Conservation (phyloP, 2,113 vertebrate genomes). For the Dolichotis patagonum region DNA sequence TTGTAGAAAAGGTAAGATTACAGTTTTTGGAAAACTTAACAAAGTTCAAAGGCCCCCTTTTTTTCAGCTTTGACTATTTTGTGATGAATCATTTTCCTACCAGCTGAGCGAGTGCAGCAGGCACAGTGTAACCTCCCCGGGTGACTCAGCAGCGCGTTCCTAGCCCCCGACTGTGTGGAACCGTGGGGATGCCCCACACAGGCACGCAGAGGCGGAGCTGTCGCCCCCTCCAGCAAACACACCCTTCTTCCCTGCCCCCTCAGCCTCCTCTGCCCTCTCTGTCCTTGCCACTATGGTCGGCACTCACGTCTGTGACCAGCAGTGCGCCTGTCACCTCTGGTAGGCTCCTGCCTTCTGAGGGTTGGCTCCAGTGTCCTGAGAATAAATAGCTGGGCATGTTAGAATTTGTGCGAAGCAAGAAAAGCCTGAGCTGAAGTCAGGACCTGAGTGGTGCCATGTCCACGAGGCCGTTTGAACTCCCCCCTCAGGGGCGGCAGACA, state of each 20-base stretch:
- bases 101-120: background rate
- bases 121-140: background rate
- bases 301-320: background rate
- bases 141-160: constrained; percentile 17
- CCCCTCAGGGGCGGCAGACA: background rate
- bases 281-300: background rate
- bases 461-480: background rate
- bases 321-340: background rate
- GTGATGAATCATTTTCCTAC: constrained; percentile 71
- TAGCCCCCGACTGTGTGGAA: background rate
- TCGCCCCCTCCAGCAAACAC: background rate
- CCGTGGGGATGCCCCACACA: fast-evolving
- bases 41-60: constrained; percentile 16
- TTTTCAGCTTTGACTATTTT: constrained; percentile 29
- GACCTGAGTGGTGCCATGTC: background rate
- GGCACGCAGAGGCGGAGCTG: background rate
- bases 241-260: background rate
- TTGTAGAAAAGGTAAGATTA: background rate
- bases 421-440: background rate
- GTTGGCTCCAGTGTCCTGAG: background rate
- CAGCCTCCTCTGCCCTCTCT: background rate
- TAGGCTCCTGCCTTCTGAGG: background rate
- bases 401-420: background rate
- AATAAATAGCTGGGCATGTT: background rate
- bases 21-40: constrained; percentile 65